Evolutionary conservation across 2,113 vertebrate species (phyloP).

Genomic region (Dermatemys mawii): DNA sequence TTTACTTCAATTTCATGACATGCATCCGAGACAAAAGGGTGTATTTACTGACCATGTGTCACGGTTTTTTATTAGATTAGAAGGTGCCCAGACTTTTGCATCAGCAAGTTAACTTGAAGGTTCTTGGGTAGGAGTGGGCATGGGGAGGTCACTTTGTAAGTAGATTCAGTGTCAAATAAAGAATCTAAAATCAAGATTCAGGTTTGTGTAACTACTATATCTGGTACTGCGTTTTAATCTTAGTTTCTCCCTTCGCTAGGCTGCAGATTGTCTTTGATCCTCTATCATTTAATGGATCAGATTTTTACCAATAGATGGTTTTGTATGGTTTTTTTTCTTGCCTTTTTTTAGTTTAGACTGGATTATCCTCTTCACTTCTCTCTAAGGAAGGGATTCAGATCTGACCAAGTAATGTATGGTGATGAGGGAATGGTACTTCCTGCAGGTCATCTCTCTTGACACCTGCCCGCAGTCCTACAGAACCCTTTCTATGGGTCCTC

Average conservation of each 20-base stretch:
- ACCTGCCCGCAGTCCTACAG: background rate
- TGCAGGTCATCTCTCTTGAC: background rate
- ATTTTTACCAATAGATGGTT: background rate
- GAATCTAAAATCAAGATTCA: background rate
- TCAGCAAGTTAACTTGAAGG: constrained; percentile 38
- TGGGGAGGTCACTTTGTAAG: constrained; percentile 18
- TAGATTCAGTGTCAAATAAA: constrained; percentile 4
- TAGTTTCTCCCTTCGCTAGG: background rate
- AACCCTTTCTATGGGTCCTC: background rate
- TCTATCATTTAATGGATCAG: background rate
- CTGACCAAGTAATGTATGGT: background rate
- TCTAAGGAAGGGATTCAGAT: background rate
- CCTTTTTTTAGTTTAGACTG: background rate
- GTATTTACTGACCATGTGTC: constrained; percentile 69
- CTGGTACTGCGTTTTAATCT: background rate
- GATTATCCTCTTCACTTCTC: background rate
- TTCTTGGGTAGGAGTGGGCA: background rate
- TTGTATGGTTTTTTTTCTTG: background rate
- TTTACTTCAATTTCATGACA: constrained; percentile 79
- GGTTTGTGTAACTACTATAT: background rate
- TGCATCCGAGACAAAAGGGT: constrained; percentile 68
- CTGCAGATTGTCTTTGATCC: background rate
- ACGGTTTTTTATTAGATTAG: constrained; percentile 74
- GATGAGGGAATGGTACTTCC: background rate
- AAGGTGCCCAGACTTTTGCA: constrained; percentile 65